Evolutionary conservation across 2,797 vertebrate genomes (phyloP), one percentile per base, ranked within the genome.

Genomic region (Chloroceryle amazona): DNA sequence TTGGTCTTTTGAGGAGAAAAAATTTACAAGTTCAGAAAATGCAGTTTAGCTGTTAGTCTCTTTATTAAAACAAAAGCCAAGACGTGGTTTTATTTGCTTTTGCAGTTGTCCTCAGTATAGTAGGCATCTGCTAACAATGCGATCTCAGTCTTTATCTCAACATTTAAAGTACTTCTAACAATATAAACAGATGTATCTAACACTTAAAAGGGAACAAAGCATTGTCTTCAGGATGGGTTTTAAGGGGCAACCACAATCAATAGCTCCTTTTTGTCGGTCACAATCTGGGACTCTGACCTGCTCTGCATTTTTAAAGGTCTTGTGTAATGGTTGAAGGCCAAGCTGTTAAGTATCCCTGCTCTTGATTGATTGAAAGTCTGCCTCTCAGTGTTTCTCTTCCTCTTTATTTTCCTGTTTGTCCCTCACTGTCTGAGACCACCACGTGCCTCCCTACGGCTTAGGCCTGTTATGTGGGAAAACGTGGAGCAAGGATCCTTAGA

Each of bases 361-460:
- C 41, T 20, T 65, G 41, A 20, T 21, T 94, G 66, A 57, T 17
- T 73, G 37, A 12, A 25, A 39, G 28, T 46, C 19, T 47, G 52
- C 18, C 21, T 29, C 58, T 79, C 61, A 7, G 31, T 73, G 12
- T 75, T 83, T 42, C 11, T 37, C 33, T 51, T 61, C 31, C 42
- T 7, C 39, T 61, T 86, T 33, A 31, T 72, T 35, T 33, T 72
- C 49, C 26, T 58, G 22, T 62, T 37, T 55, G 20, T 62, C 31
- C 11, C 5, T 28, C 21, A 25, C 25, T 39, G 4, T 33, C 35
- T 39, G 5, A 75, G 23, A 8, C 3, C 10, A 19, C 7, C 20
- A 37, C 22, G 10, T 60, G 10, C 11, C 13, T 18, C 10, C 3
- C 17, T 31, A 6, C 0, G 1, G 13, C 3, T 51, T 35, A 65